These are phyloP conservation scores for Zosterops japonicus DNA, from an alignment of 2,113 vertebrate genomes.

Conservation along the genomic window DNA sequence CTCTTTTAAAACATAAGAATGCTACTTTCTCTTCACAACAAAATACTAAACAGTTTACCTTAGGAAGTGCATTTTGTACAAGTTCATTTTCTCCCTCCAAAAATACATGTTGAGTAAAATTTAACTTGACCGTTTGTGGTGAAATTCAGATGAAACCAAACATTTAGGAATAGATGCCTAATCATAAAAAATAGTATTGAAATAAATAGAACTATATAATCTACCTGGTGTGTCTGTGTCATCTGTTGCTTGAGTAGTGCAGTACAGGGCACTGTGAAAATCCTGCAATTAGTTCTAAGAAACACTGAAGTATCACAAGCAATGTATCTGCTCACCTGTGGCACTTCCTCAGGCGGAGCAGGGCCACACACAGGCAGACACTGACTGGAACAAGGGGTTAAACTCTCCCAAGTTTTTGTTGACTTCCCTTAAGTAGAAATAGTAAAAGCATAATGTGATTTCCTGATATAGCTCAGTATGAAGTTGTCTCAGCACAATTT, in stretches of 20 bases:
- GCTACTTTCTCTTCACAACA: neutral
- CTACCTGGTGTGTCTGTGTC: neutral
- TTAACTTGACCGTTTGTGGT: neutral
- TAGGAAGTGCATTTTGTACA: neutral
- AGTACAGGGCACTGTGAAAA: neutral
- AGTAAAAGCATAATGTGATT: neutral
- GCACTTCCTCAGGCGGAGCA: neutral
- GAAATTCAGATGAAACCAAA: neutral
- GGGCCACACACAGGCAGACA: neutral
- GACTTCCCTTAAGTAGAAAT: neutral
- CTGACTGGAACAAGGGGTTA: neutral
- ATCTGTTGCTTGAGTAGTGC: neutral
- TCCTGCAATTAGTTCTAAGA: neutral
- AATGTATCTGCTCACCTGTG: neutral
- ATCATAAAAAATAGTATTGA: neutral
- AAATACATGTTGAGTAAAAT: neutral
- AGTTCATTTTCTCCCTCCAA: neutral
- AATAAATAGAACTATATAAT: neutral
- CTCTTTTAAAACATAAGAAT: neutral
- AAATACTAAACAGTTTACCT: neutral
- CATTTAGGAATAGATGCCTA: neutral
- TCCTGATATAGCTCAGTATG: neutral
- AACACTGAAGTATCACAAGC: neutral
- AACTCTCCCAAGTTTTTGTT: neutral
- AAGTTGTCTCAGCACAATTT: neutral